Evolutionary conservation across 2,113 vertebrate genomes (phyloP), one percentile per base, ranked within the genome.

Genomic region (Atlantisia rogersi): DNA sequence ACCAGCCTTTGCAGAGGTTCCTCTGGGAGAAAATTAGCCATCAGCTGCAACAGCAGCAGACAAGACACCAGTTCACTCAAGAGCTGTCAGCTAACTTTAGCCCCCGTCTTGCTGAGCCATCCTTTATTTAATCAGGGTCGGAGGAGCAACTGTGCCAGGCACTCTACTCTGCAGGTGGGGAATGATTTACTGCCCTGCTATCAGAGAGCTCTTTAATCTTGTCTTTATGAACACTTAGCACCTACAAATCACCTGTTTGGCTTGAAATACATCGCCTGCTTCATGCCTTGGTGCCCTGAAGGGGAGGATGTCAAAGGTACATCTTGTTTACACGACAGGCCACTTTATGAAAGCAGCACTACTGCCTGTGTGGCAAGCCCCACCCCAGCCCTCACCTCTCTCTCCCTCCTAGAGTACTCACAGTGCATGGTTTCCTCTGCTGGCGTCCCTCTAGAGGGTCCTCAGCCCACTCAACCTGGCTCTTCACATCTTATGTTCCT

Each of bases 291-390:
- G 63, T 96, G 86, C 94, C 91, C 92, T 21, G 65, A 81, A 97
- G 88, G 93, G 95, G 68, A 95, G 73, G 67, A 76, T 92, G 63
- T 96, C 94, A 94, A 88, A 97, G 86, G 88, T 96, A 95, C 94
- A 93, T 94, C 96, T 97, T 98, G 97, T 97, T 97, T 97, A 97
- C 94, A 90, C 4, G 90, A 94, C 92, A 97, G 79, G 79, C 88
- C 79, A 81, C 91, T 97, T 96, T 96, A 89, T 96, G 77, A 59
- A 71, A 93, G 8, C 2, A 1, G 85, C 35, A 35, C 73, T 82
- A 74, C 84, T 84, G 79, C 64, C 55, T 81, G 40, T 37, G 35
- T 88, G 78, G 46, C 62, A 65, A 82, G 29, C n/a, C 17, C 39
- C 28, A 84, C 31, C 28, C 59, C 25, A 28, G 17, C 29, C 55